phyloP scores from a whole-genome alignment of 2,797 vertebrate species.

The Centropyge bicolor region DNA sequence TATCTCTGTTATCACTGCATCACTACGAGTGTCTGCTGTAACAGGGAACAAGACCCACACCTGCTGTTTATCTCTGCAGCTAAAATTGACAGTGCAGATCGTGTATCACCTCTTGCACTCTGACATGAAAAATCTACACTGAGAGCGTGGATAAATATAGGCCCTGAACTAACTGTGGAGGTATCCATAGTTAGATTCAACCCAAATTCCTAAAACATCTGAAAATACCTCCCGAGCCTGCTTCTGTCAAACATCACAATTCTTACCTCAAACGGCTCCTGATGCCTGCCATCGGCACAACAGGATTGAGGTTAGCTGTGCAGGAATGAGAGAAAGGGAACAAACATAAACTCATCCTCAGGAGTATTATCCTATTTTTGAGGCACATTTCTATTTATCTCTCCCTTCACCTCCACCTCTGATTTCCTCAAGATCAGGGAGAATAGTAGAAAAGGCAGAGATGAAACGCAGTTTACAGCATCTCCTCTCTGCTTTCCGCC shows the following conservation, averaged over 20 bases:
- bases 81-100: slow-evolving; percentile 47
- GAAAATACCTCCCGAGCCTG: slow-evolving; percentile 39
- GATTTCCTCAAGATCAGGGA: slow-evolving; percentile 67
- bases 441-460: slow-evolving; percentile 55
- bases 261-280: slow-evolving; percentile 40
- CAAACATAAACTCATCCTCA: slow-evolving; percentile 57
- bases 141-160: slow-evolving; percentile 65
- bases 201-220: slow-evolving; percentile 66
- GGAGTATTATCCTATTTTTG: slow-evolving; percentile 68
- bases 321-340: slow-evolving; percentile 57
- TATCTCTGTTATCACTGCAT: slow-evolving; percentile 21
- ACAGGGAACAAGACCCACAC: slow-evolving; percentile 16
- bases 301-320: slow-evolving; percentile 64
- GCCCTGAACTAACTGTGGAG: slow-evolving; percentile 45
- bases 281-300: slow-evolving; percentile 49
- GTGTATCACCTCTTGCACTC: slow-evolving; percentile 56
- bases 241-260: slow-evolving; percentile 53
- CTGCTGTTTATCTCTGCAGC: slow-evolving; percentile 43
- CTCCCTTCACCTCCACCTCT: slow-evolving; percentile 50
- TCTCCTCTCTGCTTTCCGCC: background rate
- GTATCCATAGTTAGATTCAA: slow-evolving; percentile 59
- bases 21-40: slow-evolving; percentile 8
- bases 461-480: slow-evolving; percentile 56
- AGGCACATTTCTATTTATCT: slow-evolving; percentile 63
- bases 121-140: slow-evolving; percentile 53